phyloP scores from a whole-genome alignment of 2,113 vertebrate species.

The Shinisaurus crocodilurus region DNA sequence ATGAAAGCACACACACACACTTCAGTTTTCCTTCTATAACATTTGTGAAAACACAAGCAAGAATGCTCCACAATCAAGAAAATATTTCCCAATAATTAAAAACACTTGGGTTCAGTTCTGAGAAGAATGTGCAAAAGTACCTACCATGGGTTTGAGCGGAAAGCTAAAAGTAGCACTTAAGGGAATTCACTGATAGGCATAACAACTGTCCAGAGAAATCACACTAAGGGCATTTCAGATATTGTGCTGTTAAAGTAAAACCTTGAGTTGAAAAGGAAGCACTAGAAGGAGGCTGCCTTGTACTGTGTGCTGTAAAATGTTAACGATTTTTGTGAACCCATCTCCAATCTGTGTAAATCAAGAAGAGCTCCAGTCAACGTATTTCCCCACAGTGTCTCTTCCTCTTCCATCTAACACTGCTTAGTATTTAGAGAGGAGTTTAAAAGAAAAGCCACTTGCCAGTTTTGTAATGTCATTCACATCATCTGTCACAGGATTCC shows the following conservation, averaged over 20 bases:
- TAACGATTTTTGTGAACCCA: neutral
- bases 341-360: neutral
- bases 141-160: constrained; percentile 45
- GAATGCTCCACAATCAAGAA: constrained; percentile 36
- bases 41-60: constrained; percentile 55
- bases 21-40: constrained; percentile 54
- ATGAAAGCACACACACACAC: neutral
- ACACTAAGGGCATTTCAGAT: constrained; percentile 28
- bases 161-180: neutral
- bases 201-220: constrained; percentile 51
- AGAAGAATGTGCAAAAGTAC: constrained; percentile 39
- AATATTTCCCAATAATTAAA: constrained; percentile 58
- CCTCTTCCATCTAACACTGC: neutral
- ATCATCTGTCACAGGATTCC: constrained; percentile 84
- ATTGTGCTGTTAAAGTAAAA: neutral
- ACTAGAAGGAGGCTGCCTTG: neutral
- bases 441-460: constrained; percentile 72
- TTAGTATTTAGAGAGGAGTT: constrained; percentile 32
- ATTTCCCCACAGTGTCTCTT: neutral
- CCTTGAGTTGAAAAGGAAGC: constrained; percentile 18
- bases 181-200: constrained; percentile 40
- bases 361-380: constrained; percentile 9
- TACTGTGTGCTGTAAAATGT: neutral
- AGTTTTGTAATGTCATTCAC: constrained; percentile 83
- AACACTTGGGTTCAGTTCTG: constrained; percentile 13